Evolutionary conservation across 2,113 vertebrate species (phyloP).

Genomic region (Prionailurus viverrinus): DNA sequence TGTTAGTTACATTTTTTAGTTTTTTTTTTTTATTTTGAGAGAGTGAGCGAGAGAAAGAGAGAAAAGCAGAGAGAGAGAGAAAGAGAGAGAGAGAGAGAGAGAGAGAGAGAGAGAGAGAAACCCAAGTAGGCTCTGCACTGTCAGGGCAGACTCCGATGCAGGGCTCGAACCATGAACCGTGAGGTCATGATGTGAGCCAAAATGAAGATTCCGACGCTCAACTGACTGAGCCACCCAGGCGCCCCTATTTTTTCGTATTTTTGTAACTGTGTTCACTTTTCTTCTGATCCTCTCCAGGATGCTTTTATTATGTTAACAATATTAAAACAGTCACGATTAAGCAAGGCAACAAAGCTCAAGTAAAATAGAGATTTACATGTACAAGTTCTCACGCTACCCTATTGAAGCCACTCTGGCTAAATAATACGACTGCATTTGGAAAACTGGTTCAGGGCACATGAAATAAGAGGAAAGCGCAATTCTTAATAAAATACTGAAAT

Average conservation of each 20-base stretch:
- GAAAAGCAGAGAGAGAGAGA: too few relatives aligned
- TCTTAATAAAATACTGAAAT: background rate
- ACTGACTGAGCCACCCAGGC: too few relatives aligned
- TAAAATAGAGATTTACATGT: background rate
- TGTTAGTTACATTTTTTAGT: background rate
- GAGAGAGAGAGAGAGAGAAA: too few relatives aligned
- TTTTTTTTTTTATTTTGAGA: too few relatives aligned
- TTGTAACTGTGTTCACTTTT: background rate
- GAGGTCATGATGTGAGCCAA: too few relatives aligned
- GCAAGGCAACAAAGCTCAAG: background rate
- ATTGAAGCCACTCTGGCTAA: background rate
- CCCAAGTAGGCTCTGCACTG: too few relatives aligned
- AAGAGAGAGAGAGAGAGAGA: too few relatives aligned
- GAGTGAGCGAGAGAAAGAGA: too few relatives aligned
- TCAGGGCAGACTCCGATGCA: too few relatives aligned
- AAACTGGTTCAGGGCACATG: background rate
- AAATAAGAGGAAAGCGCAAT: conserved; percentile 24
- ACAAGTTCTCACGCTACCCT: background rate
- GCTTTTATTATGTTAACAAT: background rate
- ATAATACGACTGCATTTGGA: background rate
- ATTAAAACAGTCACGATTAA: background rate
- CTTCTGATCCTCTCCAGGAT: background rate
- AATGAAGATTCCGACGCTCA: too few relatives aligned
- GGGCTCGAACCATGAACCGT: too few relatives aligned
- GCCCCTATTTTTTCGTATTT: background rate